Evolutionary conservation across 2,113 vertebrate species (phyloP).

Genomic region (Vimba vimba): DNA sequence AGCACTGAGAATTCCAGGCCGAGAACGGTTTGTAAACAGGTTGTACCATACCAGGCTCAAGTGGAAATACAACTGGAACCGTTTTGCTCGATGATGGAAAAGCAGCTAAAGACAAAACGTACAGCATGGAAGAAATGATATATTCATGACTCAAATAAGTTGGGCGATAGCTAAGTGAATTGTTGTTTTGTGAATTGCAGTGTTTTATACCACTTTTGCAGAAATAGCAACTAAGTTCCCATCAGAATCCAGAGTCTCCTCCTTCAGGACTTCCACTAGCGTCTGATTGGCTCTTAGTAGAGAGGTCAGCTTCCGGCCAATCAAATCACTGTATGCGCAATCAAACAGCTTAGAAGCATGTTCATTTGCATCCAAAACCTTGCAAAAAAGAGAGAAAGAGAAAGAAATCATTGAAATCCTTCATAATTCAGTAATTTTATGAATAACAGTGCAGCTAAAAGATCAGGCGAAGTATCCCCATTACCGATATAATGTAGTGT

Average conservation of each 20-base stretch:
- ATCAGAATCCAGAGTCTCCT: conserved; percentile 74
- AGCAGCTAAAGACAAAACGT: neutral
- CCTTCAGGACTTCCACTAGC: conserved; percentile 75
- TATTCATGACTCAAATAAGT: neutral
- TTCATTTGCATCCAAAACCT: conserved; percentile 90
- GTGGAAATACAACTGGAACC: too few relatives aligned
- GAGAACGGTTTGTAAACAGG: too few relatives aligned
- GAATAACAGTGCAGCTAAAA: neutral
- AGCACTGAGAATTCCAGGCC: too few relatives aligned
- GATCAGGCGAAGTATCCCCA: neutral
- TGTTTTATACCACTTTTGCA: conserved; percentile 86
- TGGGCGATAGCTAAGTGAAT: neutral
- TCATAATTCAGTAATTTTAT: neutral
- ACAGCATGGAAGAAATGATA: neutral
- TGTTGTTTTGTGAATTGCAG: neutral
- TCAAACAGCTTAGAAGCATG: conserved; percentile 86
- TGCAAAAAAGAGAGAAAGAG: neutral
- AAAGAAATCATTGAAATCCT: neutral
- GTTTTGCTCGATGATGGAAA: neutral
- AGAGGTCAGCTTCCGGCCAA: conserved; percentile 79
- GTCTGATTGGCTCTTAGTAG: conserved; percentile 80
- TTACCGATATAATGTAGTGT: neutral
- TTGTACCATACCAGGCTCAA: too few relatives aligned
- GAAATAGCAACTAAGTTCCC: conserved; percentile 71
- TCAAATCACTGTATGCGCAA: conserved; percentile 77